Evolutionary conservation across 1,140 invertebrate species (phyloP).

Genomic region (Dendrolimus punctatus): DNA sequence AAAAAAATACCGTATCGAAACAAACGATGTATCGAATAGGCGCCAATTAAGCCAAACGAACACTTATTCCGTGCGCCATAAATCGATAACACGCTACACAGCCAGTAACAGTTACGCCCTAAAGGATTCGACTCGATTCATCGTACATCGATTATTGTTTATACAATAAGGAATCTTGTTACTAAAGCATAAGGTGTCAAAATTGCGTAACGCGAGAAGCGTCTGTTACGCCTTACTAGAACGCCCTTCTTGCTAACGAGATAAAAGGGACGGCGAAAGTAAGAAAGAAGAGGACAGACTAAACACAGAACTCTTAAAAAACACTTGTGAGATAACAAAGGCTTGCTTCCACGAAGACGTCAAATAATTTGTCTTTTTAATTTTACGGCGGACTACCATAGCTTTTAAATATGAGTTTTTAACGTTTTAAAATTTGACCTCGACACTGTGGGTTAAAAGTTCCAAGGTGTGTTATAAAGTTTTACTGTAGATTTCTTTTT

Average conservation of each 20-base stretch:
- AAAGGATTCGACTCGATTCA: slow-evolving; percentile 39
- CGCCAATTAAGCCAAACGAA: slow-evolving; percentile 64
- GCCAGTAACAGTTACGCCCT: slow-evolving; percentile 52
- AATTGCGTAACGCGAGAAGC: slow-evolving; percentile 63
- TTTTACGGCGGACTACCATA: slow-evolving; percentile 66
- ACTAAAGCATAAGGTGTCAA: slow-evolving; percentile 62
- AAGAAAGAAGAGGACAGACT: slow-evolving; percentile 38
- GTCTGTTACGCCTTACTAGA: slow-evolving; percentile 61
- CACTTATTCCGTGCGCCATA: slow-evolving; percentile 56
- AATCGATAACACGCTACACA: slow-evolving; percentile 55
- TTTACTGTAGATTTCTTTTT: slow-evolving; percentile 47
- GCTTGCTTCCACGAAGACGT: slow-evolving; percentile 67
- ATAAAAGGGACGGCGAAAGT: slow-evolving; percentile 33
- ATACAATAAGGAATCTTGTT: slow-evolving; percentile 61
- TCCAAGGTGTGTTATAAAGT: slow-evolving; percentile 53
- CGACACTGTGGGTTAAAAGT: slow-evolving; percentile 53
- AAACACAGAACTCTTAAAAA: slow-evolving; percentile 67
- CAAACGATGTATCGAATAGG: slow-evolving; percentile 42
- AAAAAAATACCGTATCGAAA: slow-evolving; percentile 50
- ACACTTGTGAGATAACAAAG: slow-evolving; percentile 72
- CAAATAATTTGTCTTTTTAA: slow-evolving; percentile 72
- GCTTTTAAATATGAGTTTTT: slow-evolving; percentile 64
- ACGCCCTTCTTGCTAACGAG: slow-evolving; percentile 60
- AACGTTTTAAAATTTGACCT: slow-evolving; percentile 45
- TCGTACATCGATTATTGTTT: slow-evolving; percentile 29